Evolutionary conservation across 2,113 vertebrate species (phyloP).

Genomic region (Salminus brasiliensis): DNA sequence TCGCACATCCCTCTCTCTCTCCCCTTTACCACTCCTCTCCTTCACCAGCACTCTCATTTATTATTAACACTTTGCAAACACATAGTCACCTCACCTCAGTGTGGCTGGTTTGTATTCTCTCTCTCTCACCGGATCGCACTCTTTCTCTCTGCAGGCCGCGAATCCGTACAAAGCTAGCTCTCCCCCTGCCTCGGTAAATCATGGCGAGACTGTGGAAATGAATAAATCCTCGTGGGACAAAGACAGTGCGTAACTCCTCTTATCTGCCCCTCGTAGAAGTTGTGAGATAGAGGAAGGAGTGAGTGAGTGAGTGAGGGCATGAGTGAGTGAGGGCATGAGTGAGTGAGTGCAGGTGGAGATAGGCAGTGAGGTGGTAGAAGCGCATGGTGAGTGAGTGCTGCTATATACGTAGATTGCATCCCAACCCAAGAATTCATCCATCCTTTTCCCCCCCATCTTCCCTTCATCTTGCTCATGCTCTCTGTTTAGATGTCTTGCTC

Average conservation of each 20-base stretch:
- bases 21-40: no score
- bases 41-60: background rate
- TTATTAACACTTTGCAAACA: conserved; percentile 26
- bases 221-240: conserved; percentile 66
- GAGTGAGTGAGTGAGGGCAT: conserved; percentile 16
- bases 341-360: conserved; percentile 22
- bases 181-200: conserved; percentile 57
- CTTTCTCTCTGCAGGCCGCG: conserved; percentile 38
- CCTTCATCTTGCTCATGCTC: background rate
- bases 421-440: conserved; percentile 10
- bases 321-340: background rate
- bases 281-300: conserved; percentile 27
- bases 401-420: conserved; percentile 42
- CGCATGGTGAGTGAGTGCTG: conserved; percentile 28
- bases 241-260: conserved; percentile 72
- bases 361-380: conserved; percentile 36
- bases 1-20: background rate
- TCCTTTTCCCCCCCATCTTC: background rate
- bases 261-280: conserved; percentile 39
- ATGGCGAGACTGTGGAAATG: conserved; percentile 73
- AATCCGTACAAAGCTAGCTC: conserved; percentile 76
- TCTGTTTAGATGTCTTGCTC: background rate
- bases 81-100: conserved; percentile 16
- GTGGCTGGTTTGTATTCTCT: conserved; percentile 22
- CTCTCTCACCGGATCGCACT: background rate